Evolutionary conservation across 2,888 invertebrate species (phyloP).

Genomic region (Ormyrus nitidulus): DNA sequence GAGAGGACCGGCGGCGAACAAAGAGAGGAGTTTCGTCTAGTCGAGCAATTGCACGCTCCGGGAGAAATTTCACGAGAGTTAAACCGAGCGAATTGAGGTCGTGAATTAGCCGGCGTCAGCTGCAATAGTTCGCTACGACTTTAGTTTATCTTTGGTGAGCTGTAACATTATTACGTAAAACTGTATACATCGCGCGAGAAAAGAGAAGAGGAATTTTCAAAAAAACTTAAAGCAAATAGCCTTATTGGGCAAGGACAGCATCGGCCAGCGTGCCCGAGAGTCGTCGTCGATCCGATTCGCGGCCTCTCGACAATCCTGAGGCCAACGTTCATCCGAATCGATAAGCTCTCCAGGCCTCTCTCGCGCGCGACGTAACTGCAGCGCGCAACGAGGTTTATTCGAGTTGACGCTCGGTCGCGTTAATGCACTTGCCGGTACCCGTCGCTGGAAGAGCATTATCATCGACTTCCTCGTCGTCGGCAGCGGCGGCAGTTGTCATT

Average conservation of each 20-base stretch:
- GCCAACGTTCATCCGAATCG: no score
- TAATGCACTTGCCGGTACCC: conserved; percentile 32
- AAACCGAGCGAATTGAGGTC: no score
- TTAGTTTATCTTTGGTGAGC: no score
- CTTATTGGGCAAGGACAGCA: background rate
- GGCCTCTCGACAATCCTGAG: background rate
- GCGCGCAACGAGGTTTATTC: conserved; percentile 20
- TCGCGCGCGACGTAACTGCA: background rate
- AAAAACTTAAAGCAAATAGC: background rate
- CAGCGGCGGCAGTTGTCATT: conserved; percentile 26
- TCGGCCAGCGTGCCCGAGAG: background rate
- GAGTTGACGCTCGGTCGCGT: conserved; percentile 17
- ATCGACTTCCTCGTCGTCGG: conserved; percentile 30
- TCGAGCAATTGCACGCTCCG: no score
- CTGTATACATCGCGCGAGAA: no score
- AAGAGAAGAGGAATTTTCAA: no score
- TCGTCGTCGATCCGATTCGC: background rate
- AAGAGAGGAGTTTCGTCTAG: no score
- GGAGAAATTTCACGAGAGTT: no score
- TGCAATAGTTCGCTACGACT: no score
- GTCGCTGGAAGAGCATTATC: conserved; percentile 24
- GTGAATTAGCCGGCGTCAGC: no score
- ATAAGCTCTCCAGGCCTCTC: background rate
- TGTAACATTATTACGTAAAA: no score
- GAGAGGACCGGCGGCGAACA: no score